phyloP scores from a whole-genome alignment of 2,888 invertebrate species.

The Oligia strigilis region DNA sequence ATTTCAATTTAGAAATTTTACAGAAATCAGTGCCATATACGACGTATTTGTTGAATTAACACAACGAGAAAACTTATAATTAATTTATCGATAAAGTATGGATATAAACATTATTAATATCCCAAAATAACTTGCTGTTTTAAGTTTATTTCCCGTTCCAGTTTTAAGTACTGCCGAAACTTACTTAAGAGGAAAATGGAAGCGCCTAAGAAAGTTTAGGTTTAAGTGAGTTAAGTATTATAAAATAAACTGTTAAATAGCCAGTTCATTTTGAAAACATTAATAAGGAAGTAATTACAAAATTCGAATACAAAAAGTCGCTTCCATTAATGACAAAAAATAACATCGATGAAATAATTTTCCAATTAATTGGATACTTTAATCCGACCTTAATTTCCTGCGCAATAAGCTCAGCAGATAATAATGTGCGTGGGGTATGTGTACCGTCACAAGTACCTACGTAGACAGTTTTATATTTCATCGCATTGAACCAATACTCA shows the following conservation, averaged over 20 bases:
- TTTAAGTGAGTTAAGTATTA: conserved; percentile 2
- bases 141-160: conserved; percentile 37
- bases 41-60: conserved; percentile 25
- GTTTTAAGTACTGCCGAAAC: conserved; percentile 21
- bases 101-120: conserved; percentile 35
- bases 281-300: conserved; percentile 6
- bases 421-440: neutral
- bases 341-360: conserved; percentile 15
- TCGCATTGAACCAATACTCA: neutral
- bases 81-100: conserved; percentile 16
- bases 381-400: conserved; percentile 33
- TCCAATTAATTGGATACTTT: conserved; percentile 46
- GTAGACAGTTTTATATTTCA: conserved; percentile 5
- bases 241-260: neutral
- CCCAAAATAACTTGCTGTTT: conserved; percentile 24
- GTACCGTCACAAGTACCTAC: neutral
- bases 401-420: conserved; percentile 27
- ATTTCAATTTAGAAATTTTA: neutral
- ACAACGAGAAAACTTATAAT: conserved; percentile 20
- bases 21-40: neutral
- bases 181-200: conserved; percentile 13
- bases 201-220: conserved; percentile 16
- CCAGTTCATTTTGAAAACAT: conserved; percentile 9
- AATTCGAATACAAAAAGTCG: conserved; percentile 13
- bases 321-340: conserved; percentile 11